phyloP scores from a whole-genome alignment of 2,113 vertebrate genomes.

The Corythoichthys intestinalis region DNA sequence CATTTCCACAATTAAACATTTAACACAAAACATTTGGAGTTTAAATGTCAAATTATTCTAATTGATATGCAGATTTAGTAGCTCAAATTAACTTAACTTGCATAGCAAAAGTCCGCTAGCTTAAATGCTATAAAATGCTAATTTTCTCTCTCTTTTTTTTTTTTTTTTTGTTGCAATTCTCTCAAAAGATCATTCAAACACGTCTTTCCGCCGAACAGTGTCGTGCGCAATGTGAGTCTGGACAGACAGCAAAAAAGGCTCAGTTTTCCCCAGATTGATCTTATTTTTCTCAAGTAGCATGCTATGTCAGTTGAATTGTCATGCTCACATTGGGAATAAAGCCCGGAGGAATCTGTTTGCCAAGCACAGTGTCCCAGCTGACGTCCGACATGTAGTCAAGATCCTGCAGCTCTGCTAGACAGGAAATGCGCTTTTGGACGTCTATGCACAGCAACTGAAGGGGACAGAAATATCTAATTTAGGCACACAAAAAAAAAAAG shows the following conservation, averaged over 20 bases:
- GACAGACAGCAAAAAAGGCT: neutral
- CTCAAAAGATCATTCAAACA: too few species aligned
- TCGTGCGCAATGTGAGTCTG: neutral
- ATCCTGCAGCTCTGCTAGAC: slow-evolving; percentile 81
- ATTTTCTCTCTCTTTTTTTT: too few species aligned
- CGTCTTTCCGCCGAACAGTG: neutral
- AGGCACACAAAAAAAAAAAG: slow-evolving; percentile 1
- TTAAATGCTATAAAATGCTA: too few species aligned
- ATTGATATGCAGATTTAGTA: too few species aligned
- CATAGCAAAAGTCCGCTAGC: too few species aligned
- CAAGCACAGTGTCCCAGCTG: slow-evolving; percentile 89
- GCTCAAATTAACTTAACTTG: too few species aligned
- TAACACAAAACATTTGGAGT: too few species aligned
- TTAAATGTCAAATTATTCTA: too few species aligned
- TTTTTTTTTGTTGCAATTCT: too few species aligned
- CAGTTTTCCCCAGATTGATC: neutral
- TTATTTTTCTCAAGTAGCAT: neutral
- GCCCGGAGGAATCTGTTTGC: slow-evolving; percentile 81
- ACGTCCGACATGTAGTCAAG: slow-evolving; percentile 80
- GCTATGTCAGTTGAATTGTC: slow-evolving; percentile 6
- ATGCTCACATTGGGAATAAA: slow-evolving; percentile 88
- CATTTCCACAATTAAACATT: too few species aligned
- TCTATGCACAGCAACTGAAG: slow-evolving; percentile 85
- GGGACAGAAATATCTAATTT: slow-evolving; percentile 19
- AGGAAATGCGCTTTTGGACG: slow-evolving; percentile 82